Evolutionary conservation across 30 jellyfish, hydroid and myxozoan species (phyloP).

Genomic region (Rhopilema esculentum): DNA sequence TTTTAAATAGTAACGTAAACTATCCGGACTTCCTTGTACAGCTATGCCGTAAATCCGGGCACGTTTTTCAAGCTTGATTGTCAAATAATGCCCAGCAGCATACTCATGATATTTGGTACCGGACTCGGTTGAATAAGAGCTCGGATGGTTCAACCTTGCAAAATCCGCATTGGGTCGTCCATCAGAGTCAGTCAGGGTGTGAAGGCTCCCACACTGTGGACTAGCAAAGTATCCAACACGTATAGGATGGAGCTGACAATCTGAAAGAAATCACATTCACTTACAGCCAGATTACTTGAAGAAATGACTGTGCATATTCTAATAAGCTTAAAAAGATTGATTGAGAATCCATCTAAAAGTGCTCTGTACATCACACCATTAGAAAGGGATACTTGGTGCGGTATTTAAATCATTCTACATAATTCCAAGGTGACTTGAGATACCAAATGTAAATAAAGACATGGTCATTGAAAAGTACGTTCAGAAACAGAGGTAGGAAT

Average conservation of each 20-base stretch:
- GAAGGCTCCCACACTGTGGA: slow-evolving; percentile 54
- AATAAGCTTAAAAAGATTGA: no score
- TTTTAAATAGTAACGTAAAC: slow-evolving; percentile 25
- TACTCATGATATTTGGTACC: slow-evolving; percentile 39
- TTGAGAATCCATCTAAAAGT: no score
- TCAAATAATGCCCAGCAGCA: slow-evolving; percentile 47
- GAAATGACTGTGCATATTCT: not conserved
- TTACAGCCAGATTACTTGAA: not conserved
- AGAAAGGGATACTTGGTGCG: no score
- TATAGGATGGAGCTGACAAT: slow-evolving; percentile 37
- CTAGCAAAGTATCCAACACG: slow-evolving; percentile 53
- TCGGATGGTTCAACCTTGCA: slow-evolving; percentile 48
- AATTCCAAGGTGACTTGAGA: no score
- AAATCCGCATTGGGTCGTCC: slow-evolving; percentile 49
- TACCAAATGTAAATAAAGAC: no score
- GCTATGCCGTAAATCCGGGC: slow-evolving; percentile 53
- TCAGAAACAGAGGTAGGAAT: no score
- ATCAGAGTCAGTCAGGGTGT: slow-evolving; percentile 34
- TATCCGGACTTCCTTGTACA: slow-evolving; percentile 51
- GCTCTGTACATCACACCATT: no score
- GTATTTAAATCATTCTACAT: no score
- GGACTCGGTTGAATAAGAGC: slow-evolving; percentile 23
- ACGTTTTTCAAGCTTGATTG: slow-evolving; percentile 21
- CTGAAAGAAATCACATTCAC: slow-evolving; percentile 5
- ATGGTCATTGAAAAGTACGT: no score